Base-by-base conservation (phyloP, 2,797 vertebrate genomes). In the Poecile montanus region DNA sequence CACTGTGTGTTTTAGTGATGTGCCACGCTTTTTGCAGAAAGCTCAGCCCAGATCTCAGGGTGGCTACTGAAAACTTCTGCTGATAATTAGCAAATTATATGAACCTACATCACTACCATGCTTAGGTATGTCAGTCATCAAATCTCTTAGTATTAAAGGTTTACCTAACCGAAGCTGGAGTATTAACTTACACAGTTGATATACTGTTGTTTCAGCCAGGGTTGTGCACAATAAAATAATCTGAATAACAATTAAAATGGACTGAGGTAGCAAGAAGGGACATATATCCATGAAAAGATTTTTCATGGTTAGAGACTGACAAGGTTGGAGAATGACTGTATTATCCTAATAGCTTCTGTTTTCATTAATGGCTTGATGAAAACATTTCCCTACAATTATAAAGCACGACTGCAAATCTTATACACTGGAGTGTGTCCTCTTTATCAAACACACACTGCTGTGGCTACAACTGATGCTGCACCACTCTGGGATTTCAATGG, bases 361-460 rank as follows among this genome's bases (percentile, higher is more conserved):
- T 93, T 95, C 91, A 95, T 95, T 96, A 97, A 96, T 91, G 90
- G 89, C 94, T 93, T 93, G 96, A 97, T 97, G 94, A 95, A 97
- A 96, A 89, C 74, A 77, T 76, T 87, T 80, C 51, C 92, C 62
- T 93, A 88, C 26, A 87, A 91, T 94, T 96, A 87, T 32, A 84
- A 96, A 97, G 93, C 45, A 65, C 86, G 85, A 85, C 62, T 93
- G 16, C 22, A 75, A 57, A 86, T 88, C 89, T 95, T 85, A 76
- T 95, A 65, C 34, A 80, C 71, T 71, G 77, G 36, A 92, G 90
- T 30, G 30, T 81, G 81, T 25, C 21, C 30, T 70, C 84, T 97
- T 96, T 93, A 90, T 91, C 95, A 90, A 88, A 84, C 87, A 82
- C n/a, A 73, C 1, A 20, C 83, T 94, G 56, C 73, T 89, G 48